A percentile compares a stretch with the other conserved stretches of the same genome.
Evolutionary conservation across 2,888 invertebrate genomes (phyloP).

Genomic region (Liodrosophila aerea): DNA sequence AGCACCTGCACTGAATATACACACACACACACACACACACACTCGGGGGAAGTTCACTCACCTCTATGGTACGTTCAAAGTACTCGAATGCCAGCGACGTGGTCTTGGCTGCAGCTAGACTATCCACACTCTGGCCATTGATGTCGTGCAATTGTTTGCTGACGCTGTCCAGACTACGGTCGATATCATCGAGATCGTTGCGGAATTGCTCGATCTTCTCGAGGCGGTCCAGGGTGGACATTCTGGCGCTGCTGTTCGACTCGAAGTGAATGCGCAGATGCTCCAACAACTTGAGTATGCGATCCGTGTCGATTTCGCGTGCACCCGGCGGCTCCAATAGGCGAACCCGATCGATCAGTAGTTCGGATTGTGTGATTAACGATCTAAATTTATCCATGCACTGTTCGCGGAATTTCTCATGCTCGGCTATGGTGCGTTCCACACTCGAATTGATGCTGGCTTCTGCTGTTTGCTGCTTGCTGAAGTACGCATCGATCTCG

Average conservation of each 20-base stretch:
- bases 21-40: background rate
- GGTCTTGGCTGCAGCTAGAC: constrained; percentile 87
- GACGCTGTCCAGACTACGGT: constrained; percentile 87
- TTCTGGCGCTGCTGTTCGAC: constrained; percentile 85
- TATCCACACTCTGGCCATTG: constrained; percentile 88
- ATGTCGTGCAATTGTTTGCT: constrained; percentile 86
- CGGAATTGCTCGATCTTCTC: constrained; percentile 88
- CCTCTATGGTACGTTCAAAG: constrained; percentile 90
- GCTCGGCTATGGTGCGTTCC: constrained; percentile 85
- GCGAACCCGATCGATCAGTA: constrained; percentile 87
- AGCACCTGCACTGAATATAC: too few species aligned
- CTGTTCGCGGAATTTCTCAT: constrained; percentile 86
- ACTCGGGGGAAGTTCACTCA: constrained; percentile 80
- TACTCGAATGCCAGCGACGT: constrained; percentile 88
- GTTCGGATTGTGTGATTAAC: constrained; percentile 87
- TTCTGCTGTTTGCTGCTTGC: constrained; percentile 55
- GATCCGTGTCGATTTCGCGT: constrained; percentile 87
- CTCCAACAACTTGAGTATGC: constrained; percentile 86
- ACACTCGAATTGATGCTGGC: constrained; percentile 78
- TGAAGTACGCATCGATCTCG: constrained; percentile 85
- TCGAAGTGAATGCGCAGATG: constrained; percentile 86
- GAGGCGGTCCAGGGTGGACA: constrained; percentile 86
- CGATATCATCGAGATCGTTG: constrained; percentile 88
- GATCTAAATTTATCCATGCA: constrained; percentile 87
- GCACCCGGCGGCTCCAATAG: constrained; percentile 88